Evolutionary conservation across 2,113 vertebrate species (phyloP), one percentile per base, ranked within the genome.

Genomic region (Pedionomus torquatus): DNA sequence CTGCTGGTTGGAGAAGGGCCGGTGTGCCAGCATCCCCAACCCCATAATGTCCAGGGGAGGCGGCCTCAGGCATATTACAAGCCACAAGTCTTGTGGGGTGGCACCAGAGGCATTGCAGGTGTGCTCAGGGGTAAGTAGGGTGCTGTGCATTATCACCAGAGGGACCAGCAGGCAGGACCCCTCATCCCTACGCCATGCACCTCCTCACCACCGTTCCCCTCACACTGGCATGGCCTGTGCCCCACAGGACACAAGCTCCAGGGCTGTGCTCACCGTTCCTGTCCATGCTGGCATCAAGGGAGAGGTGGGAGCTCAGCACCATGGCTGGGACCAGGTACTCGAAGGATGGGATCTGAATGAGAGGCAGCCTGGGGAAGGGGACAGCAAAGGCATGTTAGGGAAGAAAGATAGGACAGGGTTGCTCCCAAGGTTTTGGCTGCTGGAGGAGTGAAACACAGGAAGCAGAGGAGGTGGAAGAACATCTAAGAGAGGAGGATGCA

Each of bases 331-430:
- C 94, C 83, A 99, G 96, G 92, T 98, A 98, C 89, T 99, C 98
- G 6, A 99, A 97, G 30, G 98, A 98, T 17, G 98, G 98, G 77
- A 98, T 98, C 80, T 99, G 98, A 80, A 99, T 87, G 89, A 99
- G 95, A 0, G 99, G 99, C 74, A 99, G 82, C 95, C 99, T 99
- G 94, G 71, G 87, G 80, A 96, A 58, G 58, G 26, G 25, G 51
- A 97, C 35, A 97, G 66, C 37, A 89, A 83, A 5, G 5, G 5
- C 26, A 49, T 1, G 1, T 58, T 37, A 93, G 23, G 11, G 25
- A 57, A 12, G 19, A 79, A 81, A n/a, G n/a, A 46, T 17, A 13
- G 14, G 39, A 81, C 14, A 60, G 35, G 24, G 21, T 17, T 79
- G 30, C 54, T 87, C 57, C 72, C 61, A 78, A 78, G 87, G 23